Evolutionary conservation across 2,888 invertebrate genomes (phyloP).

Genomic region (Serrognathus titanus): DNA sequence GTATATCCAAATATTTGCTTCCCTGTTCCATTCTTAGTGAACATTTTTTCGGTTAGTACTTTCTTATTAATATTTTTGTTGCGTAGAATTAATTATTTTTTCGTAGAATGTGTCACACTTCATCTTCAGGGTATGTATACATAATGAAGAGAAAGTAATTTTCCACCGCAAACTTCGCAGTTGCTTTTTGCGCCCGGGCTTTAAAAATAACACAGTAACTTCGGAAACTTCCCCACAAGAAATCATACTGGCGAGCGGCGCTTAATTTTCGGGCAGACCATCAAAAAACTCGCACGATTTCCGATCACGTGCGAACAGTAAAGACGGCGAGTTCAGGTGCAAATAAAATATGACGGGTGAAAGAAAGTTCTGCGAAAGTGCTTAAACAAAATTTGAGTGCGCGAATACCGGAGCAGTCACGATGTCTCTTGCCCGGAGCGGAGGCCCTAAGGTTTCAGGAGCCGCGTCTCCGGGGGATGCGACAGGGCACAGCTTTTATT

Average conservation of each 20-base stretch:
- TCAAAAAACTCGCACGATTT: slow-evolving; percentile 11
- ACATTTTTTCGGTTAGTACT: too few relatives aligned
- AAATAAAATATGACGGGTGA: slow-evolving; percentile 29
- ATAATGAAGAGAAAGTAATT: slow-evolving; percentile 9
- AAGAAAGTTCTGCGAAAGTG: slow-evolving; percentile 27
- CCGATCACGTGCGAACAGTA: slow-evolving; percentile 25
- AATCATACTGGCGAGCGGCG: not conserved
- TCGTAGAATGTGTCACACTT: too few relatives aligned
- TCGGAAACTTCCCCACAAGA: not conserved
- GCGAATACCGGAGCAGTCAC: slow-evolving; percentile 26
- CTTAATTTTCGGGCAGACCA: not conserved
- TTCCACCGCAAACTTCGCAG: slow-evolving; percentile 14
- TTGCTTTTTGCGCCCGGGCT: slow-evolving; percentile 8
- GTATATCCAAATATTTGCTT: too few relatives aligned
- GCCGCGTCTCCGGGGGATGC: slow-evolving; percentile 31
- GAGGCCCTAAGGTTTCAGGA: slow-evolving; percentile 21
- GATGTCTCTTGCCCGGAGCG: slow-evolving; percentile 13
- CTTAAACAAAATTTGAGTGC: slow-evolving; percentile 30
- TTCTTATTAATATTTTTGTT: too few relatives aligned
- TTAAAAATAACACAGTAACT: not conserved
- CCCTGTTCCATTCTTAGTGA: too few relatives aligned
- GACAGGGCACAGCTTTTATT: slow-evolving; percentile 36
- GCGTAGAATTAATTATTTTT: too few relatives aligned
- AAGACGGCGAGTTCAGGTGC: slow-evolving; percentile 19
- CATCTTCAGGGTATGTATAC: too few relatives aligned